Base-by-base conservation (phyloP, 2,797 vertebrate genomes). In the Poeciliopsis infans region DNA sequence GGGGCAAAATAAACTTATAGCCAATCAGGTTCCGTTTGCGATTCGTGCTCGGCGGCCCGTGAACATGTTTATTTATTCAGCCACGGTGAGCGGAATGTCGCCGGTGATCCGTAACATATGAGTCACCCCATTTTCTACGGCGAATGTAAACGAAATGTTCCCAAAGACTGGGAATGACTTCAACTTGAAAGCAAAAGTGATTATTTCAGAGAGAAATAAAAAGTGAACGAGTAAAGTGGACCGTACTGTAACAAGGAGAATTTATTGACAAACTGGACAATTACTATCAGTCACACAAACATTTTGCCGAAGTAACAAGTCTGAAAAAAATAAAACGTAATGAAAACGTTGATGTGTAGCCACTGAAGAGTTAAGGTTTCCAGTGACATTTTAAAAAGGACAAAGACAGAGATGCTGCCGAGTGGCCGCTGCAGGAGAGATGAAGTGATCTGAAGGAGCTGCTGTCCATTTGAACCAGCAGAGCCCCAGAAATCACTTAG, bases 401-500 rank as follows among this genome's bases (percentile, higher is more conserved):
- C 36, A 76, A 20, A 74, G 49, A 41, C 2, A 59, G 53, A 68
- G 43, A 47, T 53, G 5, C 41, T 36, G 3, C n/a, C 18, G 18
- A 74, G 39, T 0, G 1, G 43, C 76, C 72, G 79, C 41, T 80
- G 70, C 75, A 57, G 10, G 51, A 55, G 43, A 78, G 57, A 84
- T 51, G 59, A 79, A 76, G 77, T 75, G n/a, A 83, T 76, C 75
- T 76, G 61, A 28, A 28, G 74, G 79, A 79, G 77, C 59, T n/a
- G 39, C 73, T 20, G 61, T 46, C 55, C 75, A 81, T 87, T 83
- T 84, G 68, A 88, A 47, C 55, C 66, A 66, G 78, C 72, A 59
- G 59, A 78, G 70, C 46, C 69, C 36, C 74, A 73, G 70, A 71
- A 75, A 79, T 88, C 80, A 84, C 36, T 36, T n/a, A 59, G 41